Evolutionary conservation across 2,113 vertebrate genomes (phyloP).

Genomic region (Hipposideros armiger): DNA sequence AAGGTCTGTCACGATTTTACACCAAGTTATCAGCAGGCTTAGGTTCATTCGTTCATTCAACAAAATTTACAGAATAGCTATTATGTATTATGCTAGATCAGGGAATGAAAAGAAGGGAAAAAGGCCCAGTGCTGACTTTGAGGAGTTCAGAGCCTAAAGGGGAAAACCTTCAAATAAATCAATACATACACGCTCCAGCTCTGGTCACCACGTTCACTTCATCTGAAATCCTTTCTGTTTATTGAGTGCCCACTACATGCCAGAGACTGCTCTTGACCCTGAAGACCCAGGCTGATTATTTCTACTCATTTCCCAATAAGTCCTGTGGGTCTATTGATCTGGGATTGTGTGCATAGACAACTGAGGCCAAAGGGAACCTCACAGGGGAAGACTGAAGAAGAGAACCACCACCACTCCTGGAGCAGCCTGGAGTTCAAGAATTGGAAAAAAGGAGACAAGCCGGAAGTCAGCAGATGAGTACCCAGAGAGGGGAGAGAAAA

Average conservation of each 20-base stretch:
- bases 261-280: background rate
- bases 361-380: background rate
- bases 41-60: background rate
- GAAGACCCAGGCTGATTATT: background rate
- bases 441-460: background rate
- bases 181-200: background rate
- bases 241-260: background rate
- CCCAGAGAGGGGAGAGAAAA: background rate
- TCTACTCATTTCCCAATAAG: background rate
- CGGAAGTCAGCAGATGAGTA: background rate
- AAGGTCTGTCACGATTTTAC: background rate
- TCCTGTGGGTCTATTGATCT: background rate
- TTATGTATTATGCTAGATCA: background rate
- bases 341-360: background rate
- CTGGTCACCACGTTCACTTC: background rate
- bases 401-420: background rate
- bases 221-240: background rate
- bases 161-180: background rate
- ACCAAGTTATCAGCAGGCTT: background rate
- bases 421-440: background rate
- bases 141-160: background rate
- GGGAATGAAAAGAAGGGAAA: background rate
- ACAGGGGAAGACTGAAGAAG: background rate
- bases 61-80: conserved; percentile 10
- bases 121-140: background rate